A percentile compares a stretch with the other conserved stretches of the same genome.
These are phyloP conservation scores for Melanophora roralis DNA, from an alignment of 2,888 invertebrate genomes.

Conservation along the genomic window DNA sequence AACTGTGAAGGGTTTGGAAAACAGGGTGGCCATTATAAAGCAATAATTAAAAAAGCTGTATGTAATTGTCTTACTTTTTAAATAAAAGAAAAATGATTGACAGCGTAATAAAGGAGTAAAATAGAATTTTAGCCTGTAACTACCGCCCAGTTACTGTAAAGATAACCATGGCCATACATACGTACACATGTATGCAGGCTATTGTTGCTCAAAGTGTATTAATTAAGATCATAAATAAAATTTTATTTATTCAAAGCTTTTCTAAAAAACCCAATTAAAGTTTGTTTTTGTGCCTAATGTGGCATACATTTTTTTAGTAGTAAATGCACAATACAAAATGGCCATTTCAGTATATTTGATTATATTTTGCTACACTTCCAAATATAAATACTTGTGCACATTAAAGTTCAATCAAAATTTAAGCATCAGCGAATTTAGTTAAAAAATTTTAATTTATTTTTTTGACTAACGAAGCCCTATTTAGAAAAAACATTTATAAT, in stretches of 20 bases:
- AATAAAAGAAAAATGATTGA: conserved; percentile 5
- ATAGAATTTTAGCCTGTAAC: not conserved
- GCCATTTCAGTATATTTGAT: conserved; percentile 14
- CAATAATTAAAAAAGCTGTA: not conserved
- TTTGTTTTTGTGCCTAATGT: conserved; percentile 23
- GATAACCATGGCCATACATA: conserved; percentile 15
- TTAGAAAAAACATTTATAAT: too few species aligned
- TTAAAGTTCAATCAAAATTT: conserved; percentile 36
- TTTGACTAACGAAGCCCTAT: too few species aligned
- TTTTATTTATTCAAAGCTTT: not conserved
- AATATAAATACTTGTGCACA: conserved; percentile 70
- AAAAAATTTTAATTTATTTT: too few species aligned
- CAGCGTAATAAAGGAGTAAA: not conserved
- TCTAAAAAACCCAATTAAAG: not conserved
- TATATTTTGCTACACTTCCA: conserved; percentile 65
- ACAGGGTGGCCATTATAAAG: not conserved
- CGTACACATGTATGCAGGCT: not conserved
- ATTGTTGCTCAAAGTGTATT: not conserved
- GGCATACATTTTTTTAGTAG: conserved; percentile 17
- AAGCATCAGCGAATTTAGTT: too few species aligned
- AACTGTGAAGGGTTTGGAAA: too few species aligned
- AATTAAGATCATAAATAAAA: conserved; percentile 34
- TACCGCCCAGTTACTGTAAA: not conserved
- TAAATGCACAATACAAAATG: not conserved
- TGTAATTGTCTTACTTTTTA: not conserved